Evolutionary conservation across 2,797 vertebrate genomes (phyloP).

Genomic region (Anguilla obscura): DNA sequence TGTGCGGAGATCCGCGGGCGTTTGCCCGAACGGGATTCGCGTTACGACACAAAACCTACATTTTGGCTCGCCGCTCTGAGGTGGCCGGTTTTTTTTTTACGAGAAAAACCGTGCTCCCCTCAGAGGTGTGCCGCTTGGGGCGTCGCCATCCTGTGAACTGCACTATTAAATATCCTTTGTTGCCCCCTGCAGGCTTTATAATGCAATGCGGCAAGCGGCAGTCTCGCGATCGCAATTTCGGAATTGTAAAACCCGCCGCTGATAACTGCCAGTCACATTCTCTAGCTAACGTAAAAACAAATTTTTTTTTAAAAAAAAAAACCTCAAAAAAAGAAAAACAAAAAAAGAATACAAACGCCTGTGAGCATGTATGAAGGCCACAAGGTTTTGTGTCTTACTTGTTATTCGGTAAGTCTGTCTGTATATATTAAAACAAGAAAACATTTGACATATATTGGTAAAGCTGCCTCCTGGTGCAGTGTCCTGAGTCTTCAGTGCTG

Average conservation of each 20-base stretch:
- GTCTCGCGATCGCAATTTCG: not conserved
- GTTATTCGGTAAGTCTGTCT: not conserved
- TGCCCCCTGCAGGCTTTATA: not conserved
- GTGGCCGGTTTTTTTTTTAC: not conserved
- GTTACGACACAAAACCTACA: not conserved
- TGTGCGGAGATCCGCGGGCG: not conserved
- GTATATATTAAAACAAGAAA: conserved; percentile 18
- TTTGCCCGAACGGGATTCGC: not conserved
- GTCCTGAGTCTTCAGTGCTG: conserved; percentile 30
- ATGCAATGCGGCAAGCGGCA: not conserved
- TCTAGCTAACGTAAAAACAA: conserved; percentile 1
- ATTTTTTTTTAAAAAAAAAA: not conserved
- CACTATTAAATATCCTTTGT: not conserved
- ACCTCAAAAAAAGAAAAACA: not conserved
- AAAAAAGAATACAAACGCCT: not conserved
- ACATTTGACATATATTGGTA: conserved; percentile 18
- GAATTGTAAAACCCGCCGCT: not conserved
- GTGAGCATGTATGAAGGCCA: conserved; percentile 24
- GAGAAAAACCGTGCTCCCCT: not conserved
- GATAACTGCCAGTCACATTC: not conserved
- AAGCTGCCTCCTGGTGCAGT: conserved; percentile 30
- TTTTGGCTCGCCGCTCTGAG: not conserved
- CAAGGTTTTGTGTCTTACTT: conserved; percentile 11
- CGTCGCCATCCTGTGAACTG: not conserved
- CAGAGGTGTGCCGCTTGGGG: not conserved